Evolutionary conservation across 2,797 vertebrate species (phyloP).

Genomic region (Mus minutoides): DNA sequence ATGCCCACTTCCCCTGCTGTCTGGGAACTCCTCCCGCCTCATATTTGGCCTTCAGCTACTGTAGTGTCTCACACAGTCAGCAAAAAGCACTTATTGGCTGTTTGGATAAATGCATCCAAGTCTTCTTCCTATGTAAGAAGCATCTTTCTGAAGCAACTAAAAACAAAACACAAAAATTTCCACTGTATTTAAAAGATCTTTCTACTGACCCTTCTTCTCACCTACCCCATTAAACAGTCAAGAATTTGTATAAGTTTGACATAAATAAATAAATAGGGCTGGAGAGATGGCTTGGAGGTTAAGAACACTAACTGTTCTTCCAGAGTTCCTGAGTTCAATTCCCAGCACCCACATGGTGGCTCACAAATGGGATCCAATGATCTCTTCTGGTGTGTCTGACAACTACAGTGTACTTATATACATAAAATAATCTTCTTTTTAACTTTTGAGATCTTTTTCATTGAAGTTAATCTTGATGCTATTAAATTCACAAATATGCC

Average conservation of each 20-base stretch:
- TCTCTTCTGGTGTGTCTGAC: too few species aligned
- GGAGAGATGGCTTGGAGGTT: too few species aligned
- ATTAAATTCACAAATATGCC: too few species aligned
- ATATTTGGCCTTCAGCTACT: neutral
- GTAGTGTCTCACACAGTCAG: neutral
- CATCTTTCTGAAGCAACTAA: neutral
- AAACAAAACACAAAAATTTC: neutral
- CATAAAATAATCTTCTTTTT: too few species aligned
- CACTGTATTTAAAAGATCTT: neutral
- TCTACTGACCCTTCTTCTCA: neutral
- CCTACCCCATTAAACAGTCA: neutral
- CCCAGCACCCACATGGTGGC: too few species aligned
- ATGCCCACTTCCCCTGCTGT: neutral
- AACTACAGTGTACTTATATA: too few species aligned
- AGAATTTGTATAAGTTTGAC: neutral
- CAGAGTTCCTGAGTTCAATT: too few species aligned
- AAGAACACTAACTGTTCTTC: too few species aligned
- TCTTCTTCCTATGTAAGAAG: neutral
- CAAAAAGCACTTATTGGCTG: neutral
- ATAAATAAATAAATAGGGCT: neutral
- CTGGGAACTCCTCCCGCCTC: fast-evolving
- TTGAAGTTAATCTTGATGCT: too few species aligned
- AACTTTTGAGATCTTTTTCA: too few species aligned
- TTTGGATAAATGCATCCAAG: neutral
- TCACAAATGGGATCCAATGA: too few species aligned